A percentile compares a stretch with the other conserved stretches of the same genome.
phyloP scores from a whole-genome alignment of 2,888 invertebrate species.

The Polymixis flavicincta region DNA sequence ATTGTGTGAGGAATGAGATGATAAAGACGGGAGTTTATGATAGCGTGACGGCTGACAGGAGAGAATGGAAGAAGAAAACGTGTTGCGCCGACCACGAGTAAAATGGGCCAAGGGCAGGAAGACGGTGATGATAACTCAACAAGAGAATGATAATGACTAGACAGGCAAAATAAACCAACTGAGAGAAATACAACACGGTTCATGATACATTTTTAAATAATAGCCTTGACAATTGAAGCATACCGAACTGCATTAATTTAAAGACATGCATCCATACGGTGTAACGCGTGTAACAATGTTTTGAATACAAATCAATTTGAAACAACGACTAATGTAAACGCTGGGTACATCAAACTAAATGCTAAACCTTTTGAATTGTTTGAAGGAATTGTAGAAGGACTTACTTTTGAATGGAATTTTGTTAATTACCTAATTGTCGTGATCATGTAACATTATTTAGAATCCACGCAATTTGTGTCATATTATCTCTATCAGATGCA shows the following conservation, averaged over 20 bases:
- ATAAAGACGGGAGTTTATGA: too few species aligned
- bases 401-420: not conserved
- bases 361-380: conserved; percentile 48
- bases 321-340: conserved; percentile 37
- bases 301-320: conserved; percentile 63
- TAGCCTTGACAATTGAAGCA: not conserved
- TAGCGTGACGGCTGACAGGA: too few species aligned
- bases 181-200: not conserved
- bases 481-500: not conserved
- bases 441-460: too few species aligned
- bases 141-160: not conserved
- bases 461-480: too few species aligned
- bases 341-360: conserved; percentile 34
- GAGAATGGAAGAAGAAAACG: too few species aligned
- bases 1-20: too few species aligned
- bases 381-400: conserved; percentile 37
- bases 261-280: conserved; percentile 32
- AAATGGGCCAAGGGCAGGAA: too few species aligned
- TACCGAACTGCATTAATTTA: conserved; percentile 41
- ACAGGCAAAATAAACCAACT: not conserved
- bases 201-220: not conserved
- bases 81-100: too few species aligned
- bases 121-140: too few species aligned
- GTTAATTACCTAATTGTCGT: conserved; percentile 9
- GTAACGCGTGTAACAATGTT: conserved; percentile 43